A percentile compares a stretch with the other conserved stretches of the same genome.
Conservation (phyloP, 1,140 invertebrate genomes). For the Drosophila jambulina region DNA sequence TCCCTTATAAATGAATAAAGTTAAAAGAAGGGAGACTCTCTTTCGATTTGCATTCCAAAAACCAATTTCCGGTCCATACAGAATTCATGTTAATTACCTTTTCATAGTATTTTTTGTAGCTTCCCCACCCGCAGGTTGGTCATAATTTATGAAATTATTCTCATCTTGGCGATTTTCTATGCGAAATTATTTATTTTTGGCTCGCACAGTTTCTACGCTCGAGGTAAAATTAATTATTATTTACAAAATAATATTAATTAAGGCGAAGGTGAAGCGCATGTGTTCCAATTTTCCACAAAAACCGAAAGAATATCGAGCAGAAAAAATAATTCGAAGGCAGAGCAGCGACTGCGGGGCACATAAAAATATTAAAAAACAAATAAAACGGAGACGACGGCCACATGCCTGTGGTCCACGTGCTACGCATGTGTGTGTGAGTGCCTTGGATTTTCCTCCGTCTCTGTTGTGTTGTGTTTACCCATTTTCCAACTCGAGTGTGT, state of each 20-base stretch:
- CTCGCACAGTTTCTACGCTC: conserved; percentile 23
- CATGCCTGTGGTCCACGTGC: conserved; percentile 58
- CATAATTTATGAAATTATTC: conserved; percentile 42
- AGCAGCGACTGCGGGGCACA: conserved; percentile 51
- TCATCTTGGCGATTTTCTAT: conserved; percentile 17
- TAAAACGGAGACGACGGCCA: conserved; percentile 53
- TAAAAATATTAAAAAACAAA: conserved; percentile 77
- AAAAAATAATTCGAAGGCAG: conserved; percentile 36
- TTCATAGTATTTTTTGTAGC: background rate
- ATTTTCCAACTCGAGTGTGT: conserved; percentile 58
- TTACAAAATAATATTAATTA: conserved; percentile 76
- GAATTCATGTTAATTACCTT: conserved; percentile 34
- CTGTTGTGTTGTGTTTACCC: conserved; percentile 67
- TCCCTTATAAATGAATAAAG: conserved; percentile 11
- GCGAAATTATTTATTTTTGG: conserved; percentile 44
- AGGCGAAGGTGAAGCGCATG: conserved; percentile 78
- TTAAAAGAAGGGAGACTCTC: background rate
- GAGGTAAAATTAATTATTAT: conserved; percentile 73
- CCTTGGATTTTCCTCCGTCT: conserved; percentile 36
- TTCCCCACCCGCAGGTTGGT: conserved; percentile 3
- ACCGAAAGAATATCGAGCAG: conserved; percentile 20
- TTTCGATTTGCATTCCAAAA: conserved; percentile 4
- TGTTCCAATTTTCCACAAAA: conserved; percentile 59
- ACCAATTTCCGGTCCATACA: conserved; percentile 36
- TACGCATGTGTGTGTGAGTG: conserved; percentile 28